Evolutionary conservation across 2,888 invertebrate species (phyloP).

Genomic region (Glaucopsyche alexis): DNA sequence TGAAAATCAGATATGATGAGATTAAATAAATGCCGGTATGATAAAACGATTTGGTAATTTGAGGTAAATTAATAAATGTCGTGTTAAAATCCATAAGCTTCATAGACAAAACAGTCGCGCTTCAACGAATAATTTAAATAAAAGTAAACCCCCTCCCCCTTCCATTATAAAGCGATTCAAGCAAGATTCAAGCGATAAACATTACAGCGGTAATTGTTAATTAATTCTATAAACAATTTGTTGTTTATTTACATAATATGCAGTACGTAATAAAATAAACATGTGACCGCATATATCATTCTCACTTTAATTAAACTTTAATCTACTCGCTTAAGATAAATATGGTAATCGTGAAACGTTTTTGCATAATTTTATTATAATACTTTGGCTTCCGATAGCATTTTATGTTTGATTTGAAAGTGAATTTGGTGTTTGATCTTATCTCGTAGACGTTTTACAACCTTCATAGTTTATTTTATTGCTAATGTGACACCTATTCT

Average conservation of each 20-base stretch:
- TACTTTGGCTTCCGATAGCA: not conserved
- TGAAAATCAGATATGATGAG: too few relatives aligned
- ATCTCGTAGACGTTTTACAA: not conserved
- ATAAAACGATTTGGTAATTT: too few relatives aligned
- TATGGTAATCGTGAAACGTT: conserved; percentile 20
- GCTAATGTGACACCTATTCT: too few relatives aligned
- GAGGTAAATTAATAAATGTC: too few relatives aligned
- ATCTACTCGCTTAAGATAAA: conserved; percentile 26
- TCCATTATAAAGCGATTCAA: not conserved
- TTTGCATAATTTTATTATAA: conserved; percentile 26
- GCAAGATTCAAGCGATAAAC: not conserved
- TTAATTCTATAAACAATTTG: conserved; percentile 7
- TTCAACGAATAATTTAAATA: not conserved
- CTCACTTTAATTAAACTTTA: conserved; percentile 14
- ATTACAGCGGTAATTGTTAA: conserved; percentile 2
- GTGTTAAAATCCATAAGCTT: too few relatives aligned
- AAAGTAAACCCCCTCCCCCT: too few relatives aligned
- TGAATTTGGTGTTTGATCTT: not conserved
- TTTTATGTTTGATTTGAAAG: conserved; percentile 2
- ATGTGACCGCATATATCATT: conserved; percentile 15
- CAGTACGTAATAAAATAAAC: conserved; percentile 14
- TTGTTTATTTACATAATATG: conserved; percentile 13
- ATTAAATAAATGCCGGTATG: too few relatives aligned
- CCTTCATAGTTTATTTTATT: not conserved
- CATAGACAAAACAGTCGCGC: not conserved